Conservation (phyloP, 2,797 vertebrate species). For the Mallotus villosus region DNA sequence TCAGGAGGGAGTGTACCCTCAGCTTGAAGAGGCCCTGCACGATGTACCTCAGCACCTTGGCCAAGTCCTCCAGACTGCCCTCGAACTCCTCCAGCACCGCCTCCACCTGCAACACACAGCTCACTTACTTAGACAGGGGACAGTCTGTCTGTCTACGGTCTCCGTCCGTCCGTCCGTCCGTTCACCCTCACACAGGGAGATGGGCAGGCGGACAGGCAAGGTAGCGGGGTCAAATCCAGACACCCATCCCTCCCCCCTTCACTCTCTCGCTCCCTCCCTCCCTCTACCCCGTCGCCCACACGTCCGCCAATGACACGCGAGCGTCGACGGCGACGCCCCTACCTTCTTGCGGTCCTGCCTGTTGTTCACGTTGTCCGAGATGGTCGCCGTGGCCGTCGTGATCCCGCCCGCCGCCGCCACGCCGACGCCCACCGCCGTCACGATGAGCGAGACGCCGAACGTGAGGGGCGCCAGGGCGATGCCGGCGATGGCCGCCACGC, state of each 20-base stretch:
- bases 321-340: neutral
- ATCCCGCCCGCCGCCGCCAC: constrained; percentile 72
- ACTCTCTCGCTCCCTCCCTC: neutral
- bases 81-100: constrained; percentile 61
- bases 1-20: constrained; percentile 63
- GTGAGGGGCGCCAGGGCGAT: constrained; percentile 70
- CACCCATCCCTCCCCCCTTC: too few relatives aligned
- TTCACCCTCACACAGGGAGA: too few relatives aligned
- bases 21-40: constrained; percentile 65
- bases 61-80: constrained; percentile 59
- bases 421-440: constrained; percentile 68
- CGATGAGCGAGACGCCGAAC: constrained; percentile 64
- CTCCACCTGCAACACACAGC: constrained; percentile 57
- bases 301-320: too few relatives aligned
- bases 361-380: constrained; percentile 73
- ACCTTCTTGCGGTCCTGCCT: constrained; percentile 69
- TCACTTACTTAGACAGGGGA: neutral
- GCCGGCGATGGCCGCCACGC: constrained; percentile 69
- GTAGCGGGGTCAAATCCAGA: too few relatives aligned
- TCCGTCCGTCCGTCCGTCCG: too few relatives aligned
- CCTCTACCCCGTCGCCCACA: neutral
- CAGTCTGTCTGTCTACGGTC: too few relatives aligned
- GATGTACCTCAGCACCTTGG: constrained; percentile 63
- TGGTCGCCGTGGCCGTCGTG: constrained; percentile 69
- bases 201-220: too few relatives aligned